A percentile compares a stretch with the other conserved stretches of the same genome.
phyloP scores from a whole-genome alignment of 2,113 vertebrate species.

The Eupsittula cactorum region DNA sequence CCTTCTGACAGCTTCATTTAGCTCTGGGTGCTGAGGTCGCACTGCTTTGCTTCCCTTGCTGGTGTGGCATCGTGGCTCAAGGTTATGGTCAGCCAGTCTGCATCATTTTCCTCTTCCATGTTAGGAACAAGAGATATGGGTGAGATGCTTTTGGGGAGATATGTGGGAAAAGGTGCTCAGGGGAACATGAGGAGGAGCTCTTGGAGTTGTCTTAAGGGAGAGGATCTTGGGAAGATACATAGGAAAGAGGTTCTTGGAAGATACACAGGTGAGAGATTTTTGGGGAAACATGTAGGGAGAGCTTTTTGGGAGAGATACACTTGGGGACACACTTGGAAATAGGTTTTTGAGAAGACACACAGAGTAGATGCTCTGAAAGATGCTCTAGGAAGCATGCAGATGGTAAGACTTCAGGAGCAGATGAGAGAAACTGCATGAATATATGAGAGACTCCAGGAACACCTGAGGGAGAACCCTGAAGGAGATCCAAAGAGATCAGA shows the following conservation, averaged over 20 bases:
- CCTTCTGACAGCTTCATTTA: background rate
- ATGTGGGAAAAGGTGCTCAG: background rate
- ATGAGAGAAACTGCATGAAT: background rate
- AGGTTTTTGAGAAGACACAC: background rate
- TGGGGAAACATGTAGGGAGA: background rate
- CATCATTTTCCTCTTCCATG: background rate
- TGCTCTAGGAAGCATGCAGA: background rate
- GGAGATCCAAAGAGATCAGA: background rate
- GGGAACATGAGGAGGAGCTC: background rate
- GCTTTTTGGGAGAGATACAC: background rate
- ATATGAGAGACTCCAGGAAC: background rate
- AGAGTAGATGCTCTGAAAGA: background rate
- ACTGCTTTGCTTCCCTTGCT: background rate
- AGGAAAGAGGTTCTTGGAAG: background rate
- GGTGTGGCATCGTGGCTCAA: background rate
- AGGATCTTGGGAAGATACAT: background rate
- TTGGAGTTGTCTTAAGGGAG: background rate
- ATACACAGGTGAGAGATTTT: background rate
- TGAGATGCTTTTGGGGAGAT: background rate
- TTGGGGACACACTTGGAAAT: background rate
- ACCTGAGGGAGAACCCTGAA: background rate
- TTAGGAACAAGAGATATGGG: background rate
- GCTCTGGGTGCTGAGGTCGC: background rate
- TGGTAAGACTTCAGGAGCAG: background rate
- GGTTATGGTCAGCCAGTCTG: background rate